A percentile compares a stretch with the other conserved stretches of the same genome.
Evolutionary conservation across 2,797 vertebrate genomes (phyloP).

Genomic region (Pitangus sulphuratus): DNA sequence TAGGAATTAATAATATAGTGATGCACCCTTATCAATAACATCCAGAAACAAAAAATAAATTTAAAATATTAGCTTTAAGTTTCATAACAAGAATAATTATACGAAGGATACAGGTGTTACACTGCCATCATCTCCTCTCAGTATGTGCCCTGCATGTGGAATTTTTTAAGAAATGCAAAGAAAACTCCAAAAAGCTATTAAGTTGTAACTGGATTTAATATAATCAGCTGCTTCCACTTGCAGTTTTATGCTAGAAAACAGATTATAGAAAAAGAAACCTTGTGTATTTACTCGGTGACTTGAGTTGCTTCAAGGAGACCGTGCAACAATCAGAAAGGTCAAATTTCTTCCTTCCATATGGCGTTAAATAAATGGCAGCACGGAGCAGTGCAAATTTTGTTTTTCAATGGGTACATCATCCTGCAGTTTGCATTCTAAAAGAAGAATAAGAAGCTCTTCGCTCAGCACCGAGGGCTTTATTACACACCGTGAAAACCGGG

Average conservation of each 20-base stretch:
- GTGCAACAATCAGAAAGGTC: background rate
- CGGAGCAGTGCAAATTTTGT: rapidly evolving
- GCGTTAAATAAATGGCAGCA: background rate
- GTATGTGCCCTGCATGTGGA: background rate
- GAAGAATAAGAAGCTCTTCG: background rate
- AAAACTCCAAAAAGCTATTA: background rate
- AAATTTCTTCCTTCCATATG: background rate
- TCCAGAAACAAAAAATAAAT: background rate
- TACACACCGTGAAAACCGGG: background rate
- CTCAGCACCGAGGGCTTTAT: background rate
- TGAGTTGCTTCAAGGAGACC: background rate
- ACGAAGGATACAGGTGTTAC: background rate
- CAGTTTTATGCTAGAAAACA: background rate
- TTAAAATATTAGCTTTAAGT: background rate
- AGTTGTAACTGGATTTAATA: conserved; percentile 1
- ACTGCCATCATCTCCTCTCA: background rate
- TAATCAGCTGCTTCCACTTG: background rate
- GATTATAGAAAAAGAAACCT: background rate
- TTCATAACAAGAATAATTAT: background rate
- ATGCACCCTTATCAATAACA: background rate
- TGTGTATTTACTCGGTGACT: background rate
- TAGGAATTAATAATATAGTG: background rate
- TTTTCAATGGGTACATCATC: background rate
- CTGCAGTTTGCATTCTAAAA: background rate
- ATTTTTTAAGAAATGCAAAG: background rate